Conservation (phyloP, 2,797 vertebrate species). For the Champsocephalus esox region DNA sequence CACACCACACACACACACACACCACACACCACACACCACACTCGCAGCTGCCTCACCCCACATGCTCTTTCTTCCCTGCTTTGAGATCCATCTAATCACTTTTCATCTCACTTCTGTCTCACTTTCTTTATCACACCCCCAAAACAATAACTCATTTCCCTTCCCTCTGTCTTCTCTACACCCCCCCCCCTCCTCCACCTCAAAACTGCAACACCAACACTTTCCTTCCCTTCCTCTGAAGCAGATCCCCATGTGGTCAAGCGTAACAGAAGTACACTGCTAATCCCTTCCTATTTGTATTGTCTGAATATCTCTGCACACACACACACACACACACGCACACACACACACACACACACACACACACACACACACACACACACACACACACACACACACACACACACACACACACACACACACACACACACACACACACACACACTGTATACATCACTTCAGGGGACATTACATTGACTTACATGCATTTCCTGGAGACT, state of each 20-base stretch:
- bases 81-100: not conserved
- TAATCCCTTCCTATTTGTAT: slow-evolving; percentile 40
- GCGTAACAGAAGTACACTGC: slow-evolving; percentile 3
- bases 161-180: not conserved
- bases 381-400: not conserved
- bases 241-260: slow-evolving; percentile 45
- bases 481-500: no score
- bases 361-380: not conserved
- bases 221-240: slow-evolving; percentile 26
- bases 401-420: slow-evolving; percentile 5
- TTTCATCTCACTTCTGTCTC: slow-evolving; percentile 1
- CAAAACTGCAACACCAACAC: slow-evolving; percentile 40
- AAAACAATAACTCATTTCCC: slow-evolving; percentile 5
- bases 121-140: not conserved
- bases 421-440: not conserved
- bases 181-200: not conserved
- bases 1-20: not conserved
- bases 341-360: slow-evolving; percentile 1
- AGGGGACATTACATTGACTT: no score
- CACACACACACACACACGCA: not conserved
- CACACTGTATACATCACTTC: not conserved
- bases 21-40: slow-evolving; percentile 2
- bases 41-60: not conserved
- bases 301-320: slow-evolving; percentile 14
- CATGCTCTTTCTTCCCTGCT: slow-evolving; percentile 2